Conservation (phyloP, 1,140 invertebrate genomes). For the Yoshiicerus persimilis region DNA sequence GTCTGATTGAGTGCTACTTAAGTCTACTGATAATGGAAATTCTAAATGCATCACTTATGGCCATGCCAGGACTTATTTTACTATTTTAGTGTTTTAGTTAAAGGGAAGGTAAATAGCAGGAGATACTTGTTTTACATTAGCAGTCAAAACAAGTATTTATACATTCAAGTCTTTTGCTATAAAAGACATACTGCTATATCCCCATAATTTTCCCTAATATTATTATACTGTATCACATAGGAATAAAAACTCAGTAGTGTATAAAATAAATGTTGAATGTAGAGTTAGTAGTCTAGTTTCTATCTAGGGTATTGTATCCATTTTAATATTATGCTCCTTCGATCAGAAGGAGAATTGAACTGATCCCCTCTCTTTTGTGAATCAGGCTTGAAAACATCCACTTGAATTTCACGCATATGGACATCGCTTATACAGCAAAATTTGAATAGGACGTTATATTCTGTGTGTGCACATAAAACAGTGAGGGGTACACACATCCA, state of each 20-base stretch:
- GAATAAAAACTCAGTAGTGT: too few species aligned
- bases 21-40: not conserved
- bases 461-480: not conserved
- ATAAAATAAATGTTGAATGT: too few species aligned
- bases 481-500: not conserved
- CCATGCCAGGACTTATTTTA: not conserved
- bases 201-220: not conserved
- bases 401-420: constrained; percentile 22
- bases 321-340: not conserved
- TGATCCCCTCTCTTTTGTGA: not conserved
- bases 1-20: not conserved
- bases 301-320: too few species aligned
- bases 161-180: not conserved
- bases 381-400: not conserved
- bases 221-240: not conserved
- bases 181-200: too few species aligned
- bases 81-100: not conserved
- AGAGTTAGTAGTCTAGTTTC: too few species aligned
- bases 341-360: not conserved
- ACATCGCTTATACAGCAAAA: not conserved
- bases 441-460: not conserved
- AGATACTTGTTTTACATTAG: not conserved
- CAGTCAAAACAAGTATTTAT: not conserved
- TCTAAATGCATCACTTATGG: not conserved
- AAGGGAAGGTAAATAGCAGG: not conserved